Evolutionary conservation across 2,888 invertebrate species (phyloP), one percentile per base, ranked within the genome.

Genomic region (Luperina testacea): DNA sequence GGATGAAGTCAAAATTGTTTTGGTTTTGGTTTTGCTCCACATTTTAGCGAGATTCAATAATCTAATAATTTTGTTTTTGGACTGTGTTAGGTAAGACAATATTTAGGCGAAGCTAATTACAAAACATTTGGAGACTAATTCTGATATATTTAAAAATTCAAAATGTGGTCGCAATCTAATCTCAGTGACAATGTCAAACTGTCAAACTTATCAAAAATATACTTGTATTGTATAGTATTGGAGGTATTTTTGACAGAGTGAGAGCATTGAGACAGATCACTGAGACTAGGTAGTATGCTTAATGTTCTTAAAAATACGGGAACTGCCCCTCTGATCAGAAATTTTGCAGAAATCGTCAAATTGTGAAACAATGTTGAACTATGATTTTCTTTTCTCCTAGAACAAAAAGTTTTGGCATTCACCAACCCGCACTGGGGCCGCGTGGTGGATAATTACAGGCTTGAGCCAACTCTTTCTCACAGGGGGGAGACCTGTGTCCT

Each of bases 1-100:
- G 20, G 75, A 32, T 32, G 38, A 15, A 81, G 71, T 81, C 77
- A 48, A 68, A 42, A 81, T 32, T 72, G 77, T 72, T 80, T 71
- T 65, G 65, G 13, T 61, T 61, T 75, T 27, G 9, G 1, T 57
- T 42, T 57, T 38, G 17, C 24, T 38, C 24, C n/a, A 20, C 38
- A 67, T 75, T 73, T 57, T 51, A 38, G 4, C 45, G 45, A 0
- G 27, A 68, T 63, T n/a, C 9, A 53, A 38, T 38, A 0, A 38
- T 45, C 7, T 32, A 17, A 9, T 15, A 32, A n/a, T 51, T 57
- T 8, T 57, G 42, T 57, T 32, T 57, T 32, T 63, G 20, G 45
- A n/a, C 32, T 42, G 51, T 64, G 51, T 11, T 63, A 63, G 42
- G 24, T 74, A 27, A 63, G 17, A 7, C 17, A 15, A 38, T 20